These are phyloP conservation scores for Lytechinus pictus DNA, from an alignment of 35 echinoderm and acorn worm species.

Conservation along the genomic window DNA sequence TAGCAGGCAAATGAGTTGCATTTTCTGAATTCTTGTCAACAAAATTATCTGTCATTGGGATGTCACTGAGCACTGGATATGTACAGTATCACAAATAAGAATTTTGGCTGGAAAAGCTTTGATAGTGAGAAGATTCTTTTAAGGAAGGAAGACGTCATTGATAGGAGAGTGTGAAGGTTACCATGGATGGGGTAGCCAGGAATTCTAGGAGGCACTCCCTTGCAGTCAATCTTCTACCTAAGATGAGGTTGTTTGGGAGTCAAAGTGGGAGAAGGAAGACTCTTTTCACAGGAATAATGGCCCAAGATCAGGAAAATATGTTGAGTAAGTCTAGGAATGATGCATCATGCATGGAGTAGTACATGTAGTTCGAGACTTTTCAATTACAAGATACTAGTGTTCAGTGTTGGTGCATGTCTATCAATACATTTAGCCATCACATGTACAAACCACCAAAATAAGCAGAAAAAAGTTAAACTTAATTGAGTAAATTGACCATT, in stretches of 20 bases:
- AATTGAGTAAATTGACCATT: no score
- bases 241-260: background rate
- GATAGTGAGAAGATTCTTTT: background rate
- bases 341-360: background rate
- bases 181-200: background rate
- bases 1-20: slow-evolving; percentile 41
- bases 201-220: background rate
- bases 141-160: slow-evolving; percentile 4
- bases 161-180: slow-evolving; percentile 33
- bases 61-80: background rate
- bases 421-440: no score
- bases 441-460: no score
- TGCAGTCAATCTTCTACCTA: background rate
- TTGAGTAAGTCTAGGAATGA: slow-evolving; percentile 13
- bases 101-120: background rate
- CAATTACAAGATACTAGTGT: no score
- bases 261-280: background rate
- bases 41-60: slow-evolving; percentile 28
- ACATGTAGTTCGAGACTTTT: no score
- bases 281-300: slow-evolving; percentile 1
- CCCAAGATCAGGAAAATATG: slow-evolving; percentile 36
- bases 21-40: slow-evolving; percentile 25
- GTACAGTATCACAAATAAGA: background rate
- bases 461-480: no score
- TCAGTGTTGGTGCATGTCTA: no score